These are phyloP conservation scores for Boulengeromyrus knoepffleri DNA, from an alignment of 2,113 vertebrate species.

Conservation along the genomic window DNA sequence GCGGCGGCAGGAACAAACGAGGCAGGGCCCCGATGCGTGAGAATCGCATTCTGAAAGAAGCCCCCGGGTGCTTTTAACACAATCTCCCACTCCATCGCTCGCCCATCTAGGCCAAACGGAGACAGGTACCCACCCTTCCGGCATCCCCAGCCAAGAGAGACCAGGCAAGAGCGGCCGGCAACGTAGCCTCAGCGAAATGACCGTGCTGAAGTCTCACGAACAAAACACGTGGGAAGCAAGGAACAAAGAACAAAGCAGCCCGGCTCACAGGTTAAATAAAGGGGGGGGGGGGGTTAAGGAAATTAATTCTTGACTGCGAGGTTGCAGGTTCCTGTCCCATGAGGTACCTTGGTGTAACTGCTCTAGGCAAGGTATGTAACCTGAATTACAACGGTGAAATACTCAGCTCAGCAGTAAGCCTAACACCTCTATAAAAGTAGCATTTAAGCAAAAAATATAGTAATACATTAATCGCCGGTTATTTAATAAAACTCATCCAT, in stretches of 20 bases:
- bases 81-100: not conserved
- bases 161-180: not conserved
- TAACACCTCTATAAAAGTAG: not conserved
- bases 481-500: not conserved
- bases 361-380: constrained; percentile 1
- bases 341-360: not conserved
- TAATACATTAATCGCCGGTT: not conserved
- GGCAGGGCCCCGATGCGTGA: not conserved
- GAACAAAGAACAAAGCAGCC: not conserved
- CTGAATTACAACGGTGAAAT: not conserved
- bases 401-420: not conserved
- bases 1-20: not conserved
- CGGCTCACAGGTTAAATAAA: not conserved
- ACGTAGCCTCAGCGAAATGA: not conserved
- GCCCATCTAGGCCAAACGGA: not conserved
- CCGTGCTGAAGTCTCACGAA: not conserved
- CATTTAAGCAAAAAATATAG: not conserved
- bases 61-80: not conserved
- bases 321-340: not conserved
- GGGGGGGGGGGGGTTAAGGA: not conserved
- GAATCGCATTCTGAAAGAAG: not conserved
- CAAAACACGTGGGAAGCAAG: not conserved
- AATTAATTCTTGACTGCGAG: not conserved
- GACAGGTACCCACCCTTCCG: not conserved
- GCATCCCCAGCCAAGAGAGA: not conserved